A percentile compares a stretch with the other conserved stretches of the same genome.
These are phyloP conservation scores for Recurvirostra avosetta DNA, from an alignment of 2,113 vertebrate genomes.

Conservation along the genomic window DNA sequence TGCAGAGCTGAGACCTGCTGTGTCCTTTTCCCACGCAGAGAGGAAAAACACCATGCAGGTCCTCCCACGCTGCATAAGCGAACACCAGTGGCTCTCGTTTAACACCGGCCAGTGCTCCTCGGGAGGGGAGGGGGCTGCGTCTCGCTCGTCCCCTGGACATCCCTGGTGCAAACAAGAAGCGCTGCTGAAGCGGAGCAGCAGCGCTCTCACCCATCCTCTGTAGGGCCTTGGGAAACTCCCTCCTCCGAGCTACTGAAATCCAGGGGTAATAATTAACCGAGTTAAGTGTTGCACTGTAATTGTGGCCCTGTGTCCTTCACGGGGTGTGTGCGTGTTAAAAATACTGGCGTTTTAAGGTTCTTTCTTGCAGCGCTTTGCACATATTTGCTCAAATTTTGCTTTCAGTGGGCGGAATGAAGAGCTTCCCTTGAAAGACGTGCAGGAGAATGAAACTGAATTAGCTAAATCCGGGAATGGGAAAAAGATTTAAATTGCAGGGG, in stretches of 20 bases:
- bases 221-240: conserved; percentile 5
- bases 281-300: neutral
- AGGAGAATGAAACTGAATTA: neutral
- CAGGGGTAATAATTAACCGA: conserved; percentile 42
- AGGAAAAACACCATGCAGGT: rapidly evolving
- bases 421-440: neutral
- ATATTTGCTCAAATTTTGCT: neutral
- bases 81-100: neutral
- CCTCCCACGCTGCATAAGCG: neutral
- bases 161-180: neutral
- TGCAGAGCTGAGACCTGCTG: neutral
- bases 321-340: neutral
- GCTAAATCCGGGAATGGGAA: neutral
- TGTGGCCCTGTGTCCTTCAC: neutral
- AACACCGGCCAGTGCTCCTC: neutral
- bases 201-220: neutral
- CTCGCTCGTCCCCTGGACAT: neutral
- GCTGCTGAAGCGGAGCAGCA: neutral
- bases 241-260: conserved; percentile 39
- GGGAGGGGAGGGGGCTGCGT: neutral
- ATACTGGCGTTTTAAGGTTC: neutral
- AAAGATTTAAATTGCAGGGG: neutral
- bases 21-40: neutral
- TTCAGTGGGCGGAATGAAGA: neutral
- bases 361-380: neutral